Evolutionary conservation across 2,113 vertebrate genomes (phyloP), one percentile per base, ranked within the genome.

Genomic region (Phoenicopterus ruber): DNA sequence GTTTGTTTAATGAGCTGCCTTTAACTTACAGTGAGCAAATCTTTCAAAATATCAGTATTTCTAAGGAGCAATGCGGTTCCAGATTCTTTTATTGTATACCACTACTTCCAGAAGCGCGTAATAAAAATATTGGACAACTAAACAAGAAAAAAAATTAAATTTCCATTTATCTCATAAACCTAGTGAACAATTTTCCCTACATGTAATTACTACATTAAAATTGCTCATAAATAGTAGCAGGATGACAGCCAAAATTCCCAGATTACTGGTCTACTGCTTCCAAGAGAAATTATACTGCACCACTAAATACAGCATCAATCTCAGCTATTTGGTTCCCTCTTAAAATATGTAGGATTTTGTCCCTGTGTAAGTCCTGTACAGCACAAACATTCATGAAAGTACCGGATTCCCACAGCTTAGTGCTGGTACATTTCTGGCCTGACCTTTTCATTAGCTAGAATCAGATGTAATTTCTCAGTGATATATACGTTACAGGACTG

Each of bases 1-100:
- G 77, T 97, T 96, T 95, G 73, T 94, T 95, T 97, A 97, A 97
- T 96, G 96, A 98, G 88, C 62, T 91, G 67, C 72, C 90, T 90
- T 97, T 95, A 91, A 78, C 88, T 92, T 94, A 69, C 42, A 95
- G 74, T 12, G 28, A 95, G 36, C 69, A 90, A 96, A 87, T 88
- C 74, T 94, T 95, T 96, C 93, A 96, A 97, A 97, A 85, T 44
- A 78, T 63, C 55, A 12, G 54, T 49, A 95, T 66, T 95, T 94
- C 82, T 40, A 92, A 69, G 70, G 82, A 89, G 47, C 5, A 16
- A 17, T 22, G 52, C 42, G 66, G 54, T 86, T 95, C 70, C 76
- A 96, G 55, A 63, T 82, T 73, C 65, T 47, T 92, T 72, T 63
- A 54, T 71, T 69, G n/a, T 20, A 66, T 20, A 76, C 93, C 55